Conservation (phyloP, 1,140 invertebrate genomes). For the Atta texana region DNA sequence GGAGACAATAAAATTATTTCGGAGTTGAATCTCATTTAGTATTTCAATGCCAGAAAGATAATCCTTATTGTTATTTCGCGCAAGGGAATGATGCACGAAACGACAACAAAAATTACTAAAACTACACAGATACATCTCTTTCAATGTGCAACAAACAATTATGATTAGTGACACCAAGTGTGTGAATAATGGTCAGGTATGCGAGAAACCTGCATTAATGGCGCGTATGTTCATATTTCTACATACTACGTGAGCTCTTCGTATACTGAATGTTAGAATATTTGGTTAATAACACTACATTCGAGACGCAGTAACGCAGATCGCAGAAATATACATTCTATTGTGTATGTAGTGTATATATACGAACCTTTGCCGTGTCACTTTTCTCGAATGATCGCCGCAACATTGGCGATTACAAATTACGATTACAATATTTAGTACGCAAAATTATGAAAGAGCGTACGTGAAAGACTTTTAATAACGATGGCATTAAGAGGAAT, state of each 20-base stretch:
- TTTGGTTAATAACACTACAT: constrained; percentile 38
- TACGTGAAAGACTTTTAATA: background rate
- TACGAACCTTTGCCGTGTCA: constrained; percentile 36
- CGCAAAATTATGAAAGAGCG: constrained; percentile 8
- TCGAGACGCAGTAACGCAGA: constrained; percentile 64
- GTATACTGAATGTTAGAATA: background rate
- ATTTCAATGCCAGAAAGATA: background rate
- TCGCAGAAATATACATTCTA: constrained; percentile 15
- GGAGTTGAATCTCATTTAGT: background rate
- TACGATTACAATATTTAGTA: background rate
- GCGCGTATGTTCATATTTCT: background rate
- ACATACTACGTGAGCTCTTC: constrained; percentile 3
- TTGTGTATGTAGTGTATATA: background rate
- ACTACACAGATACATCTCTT: background rate
- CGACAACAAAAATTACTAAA: background rate
- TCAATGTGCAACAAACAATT: constrained; percentile 15
- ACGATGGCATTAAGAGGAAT: constrained; percentile 20
- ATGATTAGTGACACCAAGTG: constrained; percentile 1
- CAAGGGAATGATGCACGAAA: constrained; percentile 12
- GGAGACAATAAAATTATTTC: constrained; percentile 3
- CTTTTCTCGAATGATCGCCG: constrained; percentile 17
- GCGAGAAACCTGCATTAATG: constrained; percentile 15
- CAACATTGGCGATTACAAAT: constrained; percentile 20
- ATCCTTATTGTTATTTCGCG: background rate
- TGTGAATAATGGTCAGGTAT: background rate